These are phyloP conservation scores for Melieria crassipennis DNA, from an alignment of 2,888 invertebrate genomes.

Conservation along the genomic window DNA sequence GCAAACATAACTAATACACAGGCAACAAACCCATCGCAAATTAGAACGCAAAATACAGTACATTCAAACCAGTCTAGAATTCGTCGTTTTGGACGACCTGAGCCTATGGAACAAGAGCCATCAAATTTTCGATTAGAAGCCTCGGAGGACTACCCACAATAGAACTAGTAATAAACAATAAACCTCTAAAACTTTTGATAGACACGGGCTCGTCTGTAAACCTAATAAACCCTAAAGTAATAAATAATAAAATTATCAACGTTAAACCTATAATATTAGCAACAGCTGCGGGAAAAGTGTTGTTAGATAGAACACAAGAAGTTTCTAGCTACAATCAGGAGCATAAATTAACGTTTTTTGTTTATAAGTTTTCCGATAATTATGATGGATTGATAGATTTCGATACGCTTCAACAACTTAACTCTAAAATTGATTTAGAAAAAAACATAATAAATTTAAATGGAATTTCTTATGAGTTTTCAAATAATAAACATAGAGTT, in stretches of 20 bases:
- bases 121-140: conserved; percentile 34
- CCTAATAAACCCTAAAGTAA: conserved; percentile 22
- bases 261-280: conserved; percentile 26
- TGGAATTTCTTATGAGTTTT: conserved; percentile 10
- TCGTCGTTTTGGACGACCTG: conserved; percentile 29
- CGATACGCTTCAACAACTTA: conserved; percentile 22
- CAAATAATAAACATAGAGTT: conserved; percentile 7
- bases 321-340: background rate
- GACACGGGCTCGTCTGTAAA: conserved; percentile 35
- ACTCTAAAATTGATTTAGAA: conserved; percentile 26
- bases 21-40: background rate
- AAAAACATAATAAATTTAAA: conserved; percentile 13
- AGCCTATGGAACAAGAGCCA: conserved; percentile 31
- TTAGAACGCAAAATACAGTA: conserved; percentile 3
- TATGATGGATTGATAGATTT: conserved; percentile 32
- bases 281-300: conserved; percentile 28
- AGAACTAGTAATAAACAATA: conserved; percentile 27
- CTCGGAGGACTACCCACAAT: conserved; percentile 30
- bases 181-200: conserved; percentile 27
- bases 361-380: conserved; percentile 32
- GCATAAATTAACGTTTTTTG: conserved; percentile 19
- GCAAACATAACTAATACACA: background rate
- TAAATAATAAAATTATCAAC: conserved; percentile 19
- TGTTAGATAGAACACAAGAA: conserved; percentile 19
- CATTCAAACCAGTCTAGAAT: conserved; percentile 32